Base-by-base conservation (phyloP, 2,113 vertebrate species). In the Paracanthobrama guichenoti region DNA sequence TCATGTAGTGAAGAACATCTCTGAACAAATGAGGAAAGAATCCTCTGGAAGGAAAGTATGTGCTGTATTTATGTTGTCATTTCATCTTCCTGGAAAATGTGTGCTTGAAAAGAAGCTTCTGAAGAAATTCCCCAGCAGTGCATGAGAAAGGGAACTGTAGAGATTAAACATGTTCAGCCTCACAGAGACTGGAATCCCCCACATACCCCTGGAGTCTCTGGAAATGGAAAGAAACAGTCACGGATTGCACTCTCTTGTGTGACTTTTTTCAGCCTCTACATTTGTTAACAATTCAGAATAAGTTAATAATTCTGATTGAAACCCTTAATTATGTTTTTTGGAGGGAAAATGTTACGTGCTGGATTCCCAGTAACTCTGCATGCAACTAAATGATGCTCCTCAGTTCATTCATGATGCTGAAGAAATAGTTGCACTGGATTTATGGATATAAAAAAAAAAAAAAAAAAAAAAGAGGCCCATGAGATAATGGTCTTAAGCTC, bases 111-210 rank as follows among this genome's bases (percentile, higher is more conserved):
- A 50, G 18, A 75, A 66, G 20, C 39, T 31, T 60, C 10, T n/a
- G 11, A 24, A 59, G n/a, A 50, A 79, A 57, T 79, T 48, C 62
- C 46, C 62, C 46, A 60, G 26, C 9, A 60, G 83, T 46, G 24
- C n/a, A 79, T 60, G 83, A 79, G 55, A 71, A 46, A 48, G 66
- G 46, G 31, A 13, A 28, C 14, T 69, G 74, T 67, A n/a, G 22
- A 42, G 60, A 84, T 84, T 26, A 60, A 84, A 71, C 83, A 79
- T 72, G 75, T 59, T 57, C 48, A 78, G 46, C 35, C 55, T 16
- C 50, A 57, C 35, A 18, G 48, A 79, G 75, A 13, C 60, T 59
- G 64, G n/a, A 84, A 84, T 82, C 59, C 35, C 74, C 75, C 64
- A 31, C 31, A 59, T 10, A 46, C 26, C 62, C 35, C 64, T 24